Conservation (phyloP, 2,113 vertebrate genomes). For the Melanerpes formicivorus region DNA sequence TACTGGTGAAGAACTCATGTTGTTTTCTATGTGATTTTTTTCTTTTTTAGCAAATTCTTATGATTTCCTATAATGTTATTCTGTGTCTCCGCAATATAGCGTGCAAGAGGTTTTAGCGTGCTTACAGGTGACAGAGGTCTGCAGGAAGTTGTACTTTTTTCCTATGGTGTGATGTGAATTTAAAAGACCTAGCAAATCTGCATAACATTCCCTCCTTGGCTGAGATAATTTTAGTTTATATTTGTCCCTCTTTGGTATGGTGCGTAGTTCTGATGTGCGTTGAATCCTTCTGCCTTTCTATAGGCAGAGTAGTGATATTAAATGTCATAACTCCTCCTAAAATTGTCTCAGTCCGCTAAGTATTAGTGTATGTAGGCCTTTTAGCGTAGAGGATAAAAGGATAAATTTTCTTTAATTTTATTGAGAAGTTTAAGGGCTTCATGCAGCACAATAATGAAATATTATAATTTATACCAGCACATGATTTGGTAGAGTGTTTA, state of each 20-base stretch:
- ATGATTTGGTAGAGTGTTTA: neutral
- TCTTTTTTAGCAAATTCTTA: neutral
- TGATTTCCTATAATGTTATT: neutral
- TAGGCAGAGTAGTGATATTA: neutral
- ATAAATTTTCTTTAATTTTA: neutral
- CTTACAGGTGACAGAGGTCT: neutral
- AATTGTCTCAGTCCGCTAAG: neutral
- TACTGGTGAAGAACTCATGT: neutral
- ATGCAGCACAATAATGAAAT: neutral
- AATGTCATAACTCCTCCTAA: neutral
- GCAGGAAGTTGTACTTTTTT: neutral
- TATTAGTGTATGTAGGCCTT: neutral
- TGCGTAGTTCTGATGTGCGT: neutral
- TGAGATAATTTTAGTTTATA: neutral
- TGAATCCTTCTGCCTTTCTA: neutral
- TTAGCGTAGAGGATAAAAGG: neutral
- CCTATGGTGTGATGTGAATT: neutral
- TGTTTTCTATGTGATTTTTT: neutral
- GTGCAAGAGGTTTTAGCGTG: neutral
- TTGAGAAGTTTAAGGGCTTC: neutral
- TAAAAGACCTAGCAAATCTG: neutral
- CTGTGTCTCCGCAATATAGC: neutral
- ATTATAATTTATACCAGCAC: neutral
- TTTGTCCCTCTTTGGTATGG: neutral
- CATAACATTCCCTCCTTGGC: neutral